Evolutionary conservation across 2,797 vertebrate genomes (phyloP), one percentile per base, ranked within the genome.

Genomic region (Brotula barbata): DNA sequence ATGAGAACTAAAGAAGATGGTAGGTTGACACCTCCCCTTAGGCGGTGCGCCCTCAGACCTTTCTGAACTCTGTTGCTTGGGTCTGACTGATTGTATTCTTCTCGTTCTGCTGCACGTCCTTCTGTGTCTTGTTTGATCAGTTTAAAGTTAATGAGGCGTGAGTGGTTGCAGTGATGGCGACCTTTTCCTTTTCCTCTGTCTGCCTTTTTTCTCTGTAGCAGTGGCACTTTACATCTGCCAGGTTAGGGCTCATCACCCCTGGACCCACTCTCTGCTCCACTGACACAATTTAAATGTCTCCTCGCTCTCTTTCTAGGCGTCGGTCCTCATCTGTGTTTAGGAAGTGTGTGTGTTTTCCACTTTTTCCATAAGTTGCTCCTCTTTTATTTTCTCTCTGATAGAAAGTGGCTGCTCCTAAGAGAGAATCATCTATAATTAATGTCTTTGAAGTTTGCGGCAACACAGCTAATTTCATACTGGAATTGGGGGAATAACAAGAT

Each of bases 1-100:
- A 93, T 97, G 80, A 96, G 89, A 93, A 99, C 97, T 64, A 94
- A 93, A 1, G 96, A 99, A 86, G 97, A 99, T 76, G 97, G 97
- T 99, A 98, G 88, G 96, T 93, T 70, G 43, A 71, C 42, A 42
- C 42, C 68, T 41, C 62, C 23, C 51, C 44, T 51, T 41, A 36
- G 80, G 64, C 43, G 23, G 50, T 51, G 58, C 19, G n/a, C 60
- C 64, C 55, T 62, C 52, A 17, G 17, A 53, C 46, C 60, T 46
- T 48, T 59, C 34, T 16, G 45, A 11, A 28, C 52, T 62, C 31
- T 58, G 47, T 70, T 50, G 45, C 55, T 63, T 34, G 36, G 33
- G 40, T 56, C 74, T 64, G 41, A 49, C 57, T 69, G 62, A 65
- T 64, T 40, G 54, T 70, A 3, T 56, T 43, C 50, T 71, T 68